Base-by-base conservation (phyloP, 2,113 vertebrate species). In the Saccopteryx leptura region DNA sequence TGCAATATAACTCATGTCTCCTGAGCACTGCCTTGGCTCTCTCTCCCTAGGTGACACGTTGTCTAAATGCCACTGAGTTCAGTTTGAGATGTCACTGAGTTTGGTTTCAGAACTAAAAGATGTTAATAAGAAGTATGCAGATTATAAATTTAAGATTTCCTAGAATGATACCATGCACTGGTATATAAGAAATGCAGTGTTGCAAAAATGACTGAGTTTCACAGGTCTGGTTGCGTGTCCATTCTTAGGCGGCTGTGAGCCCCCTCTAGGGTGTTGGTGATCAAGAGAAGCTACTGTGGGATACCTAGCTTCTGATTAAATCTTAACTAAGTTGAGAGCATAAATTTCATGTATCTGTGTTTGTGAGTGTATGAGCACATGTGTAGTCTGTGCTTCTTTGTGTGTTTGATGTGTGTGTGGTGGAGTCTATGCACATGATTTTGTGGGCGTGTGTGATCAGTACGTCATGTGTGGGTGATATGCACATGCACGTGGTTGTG, bases 151-250 rank as follows among this genome's bases (percentile, higher is more conserved):
- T 66, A 48, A 74, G 28, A 52, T 54, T 87, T 88, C 89, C 31
- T 61, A n/a, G 52, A 74, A 74, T 12, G 14, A 50, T 66, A 12
- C 15, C 61, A 12, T 52, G 81, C 26, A 79, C 18, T 7, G 23
- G 8, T 24, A 15, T 84, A 60, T n/a, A 46, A 71, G 39, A 91
- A 65, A 10, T 71, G 1, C 9, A 33, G 15, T 26, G 28, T 31
- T 76, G 58, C n/a, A 93, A 75, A 94, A 90, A 75, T 21, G 87
- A 83, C 33, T 81, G 50, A 78, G 63, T 56, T 79, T 90, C 84
- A 15, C 1, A 65, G 66, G 6, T 92, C 50, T 84, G 50, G 61
- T 7, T 69, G 6, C 21, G 19, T 39, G 61, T 46, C 24, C 18
- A 86, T 52, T 33, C 31, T n/a, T 4, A 48, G 79, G 60, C 21